Conservation (phyloP, 2,888 invertebrate genomes). For the Leptopilina myrica region DNA sequence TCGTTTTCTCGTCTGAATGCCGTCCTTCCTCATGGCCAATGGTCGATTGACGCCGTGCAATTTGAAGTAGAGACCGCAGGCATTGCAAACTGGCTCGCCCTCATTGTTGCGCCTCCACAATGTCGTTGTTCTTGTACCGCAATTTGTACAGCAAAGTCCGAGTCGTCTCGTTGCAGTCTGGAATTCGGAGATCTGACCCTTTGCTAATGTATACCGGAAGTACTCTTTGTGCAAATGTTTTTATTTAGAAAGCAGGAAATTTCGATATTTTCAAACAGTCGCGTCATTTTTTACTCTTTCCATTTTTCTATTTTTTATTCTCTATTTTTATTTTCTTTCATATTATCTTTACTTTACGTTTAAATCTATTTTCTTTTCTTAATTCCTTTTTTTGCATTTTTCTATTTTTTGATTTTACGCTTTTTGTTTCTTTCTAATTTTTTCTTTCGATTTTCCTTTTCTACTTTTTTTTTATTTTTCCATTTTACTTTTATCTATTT, state of each 20-base stretch:
- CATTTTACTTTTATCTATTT: too few relatives aligned
- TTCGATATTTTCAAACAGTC: not conserved
- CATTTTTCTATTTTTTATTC: too few relatives aligned
- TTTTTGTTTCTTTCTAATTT: too few relatives aligned
- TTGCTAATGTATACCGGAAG: slow-evolving; percentile 72
- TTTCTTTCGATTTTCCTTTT: too few relatives aligned
- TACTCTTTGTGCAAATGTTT: slow-evolving; percentile 41
- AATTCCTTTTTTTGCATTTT: too few relatives aligned
- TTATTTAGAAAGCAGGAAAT: slow-evolving; percentile 24
- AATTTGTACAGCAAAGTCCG: slow-evolving; percentile 96
- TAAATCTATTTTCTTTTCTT: too few relatives aligned
- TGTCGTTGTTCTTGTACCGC: slow-evolving; percentile 97
- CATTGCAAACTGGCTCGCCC: slow-evolving; percentile 99
- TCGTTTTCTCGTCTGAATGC: slow-evolving; percentile 96
- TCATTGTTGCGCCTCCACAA: slow-evolving; percentile 98
- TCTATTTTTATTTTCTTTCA: not conserved
- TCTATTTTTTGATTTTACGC: too few relatives aligned
- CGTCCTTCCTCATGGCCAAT: slow-evolving; percentile 96
- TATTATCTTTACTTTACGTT: too few relatives aligned
- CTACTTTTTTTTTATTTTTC: too few relatives aligned
- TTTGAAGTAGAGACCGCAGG: slow-evolving; percentile 97
- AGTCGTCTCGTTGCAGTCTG: slow-evolving; percentile 92
- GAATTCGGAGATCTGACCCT: slow-evolving; percentile 76
- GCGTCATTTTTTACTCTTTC: too few relatives aligned
- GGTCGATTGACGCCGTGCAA: slow-evolving; percentile 95